Evolutionary conservation across 2,888 invertebrate genomes (phyloP), one percentile per base, ranked within the genome.

Genomic region (Caenorhabditis wallacei): DNA sequence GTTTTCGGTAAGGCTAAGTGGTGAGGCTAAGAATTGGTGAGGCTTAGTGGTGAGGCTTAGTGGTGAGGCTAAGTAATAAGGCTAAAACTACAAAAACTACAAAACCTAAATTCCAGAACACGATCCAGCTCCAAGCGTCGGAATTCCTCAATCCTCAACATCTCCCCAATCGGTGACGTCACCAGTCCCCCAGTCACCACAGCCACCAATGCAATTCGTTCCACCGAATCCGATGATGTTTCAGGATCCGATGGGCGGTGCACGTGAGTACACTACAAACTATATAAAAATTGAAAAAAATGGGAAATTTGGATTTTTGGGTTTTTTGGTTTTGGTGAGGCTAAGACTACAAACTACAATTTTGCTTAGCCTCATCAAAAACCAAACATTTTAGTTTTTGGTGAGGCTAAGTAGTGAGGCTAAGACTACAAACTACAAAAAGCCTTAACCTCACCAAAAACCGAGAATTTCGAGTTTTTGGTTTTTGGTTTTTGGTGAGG

Each of bases 221-320:
- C 76, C 72, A 3, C 82, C 57, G 5, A 82, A 78, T 66, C 78
- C 82, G 22, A 82, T 82, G 82, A 81, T 81, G 81, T 78, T 82
- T 35, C 82, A 82, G 64, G 82, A 82, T 64, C 82, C 53, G 3
- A 82, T 82, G 82, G 71, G 46, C 0, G 57, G 40, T 13, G 48
- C 43, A 13, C 70, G 82, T 72, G 18, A 71, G 70, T 70, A n/a
- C n/a, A 16, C 11, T 43, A 43, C 16, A 16, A 16, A 43, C 4
- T 8, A 4, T 43, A 13, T 13, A 43, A 16, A 43, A 43, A 43
- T 11, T 43, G 11, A 4, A 43, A 61, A 63, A 54, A 7, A 24
- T 7, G 59, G 7, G 10, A 20, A 64, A 30, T n/a, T 30, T 13
- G 40, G 72, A 13, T 4, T 46, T 37, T 37, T 37, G 4, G 37